Base-by-base conservation (phyloP, 2,888 invertebrate species). In the Lutraria lutraria region DNA sequence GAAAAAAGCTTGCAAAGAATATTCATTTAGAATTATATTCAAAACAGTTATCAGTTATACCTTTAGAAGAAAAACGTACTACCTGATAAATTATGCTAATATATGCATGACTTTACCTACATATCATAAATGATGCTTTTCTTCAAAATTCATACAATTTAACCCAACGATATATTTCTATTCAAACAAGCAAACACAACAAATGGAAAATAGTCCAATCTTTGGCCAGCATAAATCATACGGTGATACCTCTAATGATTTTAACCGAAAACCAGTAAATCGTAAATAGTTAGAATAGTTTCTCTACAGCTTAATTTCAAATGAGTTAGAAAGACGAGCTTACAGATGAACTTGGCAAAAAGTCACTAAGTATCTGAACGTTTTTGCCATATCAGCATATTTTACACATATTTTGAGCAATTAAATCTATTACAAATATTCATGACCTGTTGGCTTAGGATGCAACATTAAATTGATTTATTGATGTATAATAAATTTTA, bases 71-170 rank as follows among this genome's bases (percentile, higher is more conserved):
- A 25, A 25, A 25, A 25, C 25, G 13, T 68, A 68, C n/a, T n/a
- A 2, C 25, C 25, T 21, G 63, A 68, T 76, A 31, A 76, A 76
- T 76, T 76, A 76, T 76, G 76, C 31, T 76, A 76, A 76, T 76
- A 34, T 76, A 76, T 76, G 76, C 76, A 76, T 76, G 31, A 76
- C 76, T 76, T 76, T 76, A 76, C 76, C 76, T 76, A 76, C 34
- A 63, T 76, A 76, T 31, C 29, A 76, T 76, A 29, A 76, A 13
- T 13, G 63, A 68, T 21, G 63, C 63, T 68, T 68, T 68, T 68
- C 63, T 68, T 12, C 63, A 68, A 68, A 68, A 68, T 68, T 68
- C n/a, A 68, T 68, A 68, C 63, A 68, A 68, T 68, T 68, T 68
- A 68, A 25, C 63, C 63, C 63, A 2, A 25, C 25, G 63, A 25